phyloP scores from a whole-genome alignment of 2,797 vertebrate genomes.

The Cyprinella venusta region DNA sequence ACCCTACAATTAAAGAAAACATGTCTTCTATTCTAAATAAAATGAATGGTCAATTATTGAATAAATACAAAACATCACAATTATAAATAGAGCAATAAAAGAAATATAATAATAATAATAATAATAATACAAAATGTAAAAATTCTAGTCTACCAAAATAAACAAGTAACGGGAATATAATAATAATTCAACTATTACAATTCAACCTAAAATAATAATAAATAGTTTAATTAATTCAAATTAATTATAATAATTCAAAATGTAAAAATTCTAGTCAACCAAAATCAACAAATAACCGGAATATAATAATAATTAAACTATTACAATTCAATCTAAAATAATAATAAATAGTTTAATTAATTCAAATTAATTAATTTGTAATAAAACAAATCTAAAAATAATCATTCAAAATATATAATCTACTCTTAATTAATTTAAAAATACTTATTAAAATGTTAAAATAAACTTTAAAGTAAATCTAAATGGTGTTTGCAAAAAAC shows the following conservation, averaged over 20 bases:
- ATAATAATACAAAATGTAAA: neutral
- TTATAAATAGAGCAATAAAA: neutral
- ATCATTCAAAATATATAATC: neutral
- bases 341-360: neutral
- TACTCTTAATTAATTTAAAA: neutral
- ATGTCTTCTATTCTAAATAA: neutral
- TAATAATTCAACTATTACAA: neutral
- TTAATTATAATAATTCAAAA: neutral
- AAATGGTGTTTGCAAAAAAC: too few species aligned
- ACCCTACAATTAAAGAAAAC: neutral
- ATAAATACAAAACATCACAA: neutral
- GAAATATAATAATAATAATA: neutral
- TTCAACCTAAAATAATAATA: neutral
- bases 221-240: neutral
- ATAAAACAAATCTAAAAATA: neutral
- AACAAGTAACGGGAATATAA: neutral
- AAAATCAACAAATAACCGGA: too few species aligned
- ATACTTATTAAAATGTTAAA: neutral
- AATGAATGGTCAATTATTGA: neutral
- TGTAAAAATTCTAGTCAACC: neutral
- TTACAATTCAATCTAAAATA: too few species aligned
- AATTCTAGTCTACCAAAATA: neutral
- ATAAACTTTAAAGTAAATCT: neutral
- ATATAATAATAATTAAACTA: too few species aligned
- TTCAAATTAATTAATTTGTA: neutral